Percentiles rank a stretch among this genome's conserved stretches.
Conservation (phyloP, 2,797 vertebrate genomes). For the Pantherophis alleghaniensis region DNA sequence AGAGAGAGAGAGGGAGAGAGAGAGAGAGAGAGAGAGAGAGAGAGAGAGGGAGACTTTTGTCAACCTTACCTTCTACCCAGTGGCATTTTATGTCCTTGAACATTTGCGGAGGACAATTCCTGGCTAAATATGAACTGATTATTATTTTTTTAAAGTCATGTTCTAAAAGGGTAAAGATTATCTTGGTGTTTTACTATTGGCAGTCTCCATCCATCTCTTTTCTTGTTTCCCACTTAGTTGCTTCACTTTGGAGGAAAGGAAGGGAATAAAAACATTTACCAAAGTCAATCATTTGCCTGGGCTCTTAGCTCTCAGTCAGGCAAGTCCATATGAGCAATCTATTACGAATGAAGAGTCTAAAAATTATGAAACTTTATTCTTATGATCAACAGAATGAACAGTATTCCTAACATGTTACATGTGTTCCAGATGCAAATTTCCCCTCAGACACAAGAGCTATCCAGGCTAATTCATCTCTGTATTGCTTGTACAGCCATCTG, state of each 20-base stretch:
- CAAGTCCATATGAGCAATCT: not conserved
- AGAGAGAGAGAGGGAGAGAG: too few relatives aligned
- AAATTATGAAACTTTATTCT: not conserved
- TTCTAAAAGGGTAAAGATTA: not conserved
- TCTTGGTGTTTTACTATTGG: not conserved
- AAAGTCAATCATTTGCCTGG: not conserved
- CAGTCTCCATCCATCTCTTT: not conserved
- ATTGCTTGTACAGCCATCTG: not conserved
- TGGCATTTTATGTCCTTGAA: not conserved
- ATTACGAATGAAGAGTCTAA: not conserved
- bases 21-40: too few relatives aligned
- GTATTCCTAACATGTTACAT: not conserved
- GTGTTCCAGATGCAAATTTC: not conserved
- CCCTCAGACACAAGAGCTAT: not conserved
- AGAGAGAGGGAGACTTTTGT: not conserved
- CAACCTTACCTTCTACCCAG: not conserved
- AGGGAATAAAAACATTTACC: not conserved
- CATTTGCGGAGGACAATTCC: not conserved
- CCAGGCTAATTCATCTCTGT: not conserved
- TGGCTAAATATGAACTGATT: not conserved
- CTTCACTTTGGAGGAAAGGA: not conserved
- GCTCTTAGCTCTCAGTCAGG: not conserved
- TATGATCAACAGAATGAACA: not conserved
- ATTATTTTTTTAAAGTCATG: not conserved
- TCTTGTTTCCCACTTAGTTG: not conserved